These are phyloP conservation scores for Hemibagrus wyckioides DNA, from an alignment of 2,113 vertebrate genomes.

Conservation along the genomic window DNA sequence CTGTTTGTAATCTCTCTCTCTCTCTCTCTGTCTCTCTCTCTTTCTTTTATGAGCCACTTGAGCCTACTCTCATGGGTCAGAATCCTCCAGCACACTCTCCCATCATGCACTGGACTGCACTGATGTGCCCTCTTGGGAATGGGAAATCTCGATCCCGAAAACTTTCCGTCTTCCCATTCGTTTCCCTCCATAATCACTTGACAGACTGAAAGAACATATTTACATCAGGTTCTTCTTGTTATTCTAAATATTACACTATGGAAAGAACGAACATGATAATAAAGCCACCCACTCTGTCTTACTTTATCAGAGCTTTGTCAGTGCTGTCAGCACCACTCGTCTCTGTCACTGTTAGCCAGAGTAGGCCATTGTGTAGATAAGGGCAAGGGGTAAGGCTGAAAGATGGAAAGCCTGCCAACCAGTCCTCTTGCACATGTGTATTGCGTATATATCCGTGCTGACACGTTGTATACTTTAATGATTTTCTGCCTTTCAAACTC, in stretches of 20 bases:
- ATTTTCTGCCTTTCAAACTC: conserved; percentile 31
- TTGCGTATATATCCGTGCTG: neutral
- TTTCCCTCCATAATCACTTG: conserved; percentile 2
- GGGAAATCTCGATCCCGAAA: conserved; percentile 28
- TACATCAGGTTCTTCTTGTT: neutral
- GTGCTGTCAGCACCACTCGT: neutral
- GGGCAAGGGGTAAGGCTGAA: neutral
- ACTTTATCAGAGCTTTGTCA: conserved; percentile 1
- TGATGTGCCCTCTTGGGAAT: conserved; percentile 15
- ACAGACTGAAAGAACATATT: conserved; percentile 15
- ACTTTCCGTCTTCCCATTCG: neutral
- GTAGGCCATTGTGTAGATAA: conserved; percentile 10
- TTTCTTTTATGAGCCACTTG: conserved; percentile 2
- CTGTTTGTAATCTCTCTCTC: neutral
- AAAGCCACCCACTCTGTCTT: neutral
- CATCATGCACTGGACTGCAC: conserved; percentile 29
- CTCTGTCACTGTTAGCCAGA: conserved; percentile 1
- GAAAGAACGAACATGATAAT: conserved; percentile 10
- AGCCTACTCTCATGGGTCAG: neutral
- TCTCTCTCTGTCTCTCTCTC: no score
- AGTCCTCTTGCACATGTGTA: neutral
- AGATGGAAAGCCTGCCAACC: neutral
- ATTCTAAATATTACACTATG: conserved; percentile 12
- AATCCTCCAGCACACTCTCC: conserved; percentile 39
- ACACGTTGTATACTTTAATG: conserved; percentile 20